Evolutionary conservation across 2,888 invertebrate species (phyloP).

Genomic region (Synergus umbraculus): DNA sequence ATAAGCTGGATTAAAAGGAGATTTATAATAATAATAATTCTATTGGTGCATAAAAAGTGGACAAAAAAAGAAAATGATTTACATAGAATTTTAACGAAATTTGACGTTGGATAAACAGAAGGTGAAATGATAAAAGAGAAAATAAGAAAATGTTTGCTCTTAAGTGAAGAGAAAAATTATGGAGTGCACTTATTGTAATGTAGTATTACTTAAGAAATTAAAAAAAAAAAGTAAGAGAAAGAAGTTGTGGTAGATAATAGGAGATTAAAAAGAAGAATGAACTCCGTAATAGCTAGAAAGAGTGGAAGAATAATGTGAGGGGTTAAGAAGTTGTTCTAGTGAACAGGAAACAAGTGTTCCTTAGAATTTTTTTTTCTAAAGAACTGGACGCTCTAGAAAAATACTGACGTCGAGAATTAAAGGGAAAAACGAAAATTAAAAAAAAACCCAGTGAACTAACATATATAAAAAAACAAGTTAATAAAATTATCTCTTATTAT

Average conservation of each 20-base stretch:
- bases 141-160: not conserved
- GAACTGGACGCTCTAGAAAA: not conserved
- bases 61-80: not conserved
- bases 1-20: not conserved
- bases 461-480: not conserved
- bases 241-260: slow-evolving; percentile 14
- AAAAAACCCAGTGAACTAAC: not conserved
- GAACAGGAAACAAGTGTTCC: slow-evolving; percentile 21
- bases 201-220: slow-evolving; percentile 32
- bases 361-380: slow-evolving; percentile 10
- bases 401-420: not conserved
- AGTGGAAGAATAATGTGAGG: slow-evolving; percentile 28
- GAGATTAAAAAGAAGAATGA: slow-evolving; percentile 36
- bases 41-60: not conserved
- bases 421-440: not conserved
- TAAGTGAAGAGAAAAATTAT: slow-evolving; percentile 3
- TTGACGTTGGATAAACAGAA: not conserved
- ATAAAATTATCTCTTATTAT: not conserved
- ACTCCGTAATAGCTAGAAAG: slow-evolving; percentile 7
- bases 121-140: not conserved
- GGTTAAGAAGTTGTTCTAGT: slow-evolving; percentile 29
- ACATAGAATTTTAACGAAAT: not conserved
- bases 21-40: not conserved
- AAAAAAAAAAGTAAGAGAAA: not conserved
- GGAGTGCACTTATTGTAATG: slow-evolving; percentile 15